Evolutionary conservation across 2,888 invertebrate species (phyloP), one percentile per base, ranked within the genome.

Genomic region (Sipunculus nudus): DNA sequence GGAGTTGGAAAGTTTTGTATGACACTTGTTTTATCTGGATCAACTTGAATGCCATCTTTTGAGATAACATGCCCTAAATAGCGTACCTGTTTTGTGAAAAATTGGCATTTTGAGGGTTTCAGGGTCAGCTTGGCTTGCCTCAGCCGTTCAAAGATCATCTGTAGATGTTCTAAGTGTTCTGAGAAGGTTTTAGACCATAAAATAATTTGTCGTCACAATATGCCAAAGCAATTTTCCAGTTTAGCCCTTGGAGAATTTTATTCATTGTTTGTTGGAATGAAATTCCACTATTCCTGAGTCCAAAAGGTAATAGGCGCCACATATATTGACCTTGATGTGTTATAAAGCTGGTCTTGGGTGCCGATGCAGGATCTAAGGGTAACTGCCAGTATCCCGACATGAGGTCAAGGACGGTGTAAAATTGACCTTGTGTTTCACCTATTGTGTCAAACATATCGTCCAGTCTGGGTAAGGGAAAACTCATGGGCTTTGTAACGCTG

Each of bases 21-120:
- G 8, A 23, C 50, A 8, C 35, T 6, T n/a, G 19, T 19, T 16
- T 50, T 50, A 21, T 31, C 31, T 6, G 64, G 63, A 53, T 50
- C 38, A 5, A 38, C 19, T 19, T 35, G 19, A n/a, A 50, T 50
- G 23, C 50, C 50, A 16, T 50, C 38, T 47, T 26, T 10, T 10
- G 47, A 47, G 8, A 47, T 8, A 10, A 26, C 28, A 26, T 47
- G 38, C 8, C 50, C 50, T 6, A 50, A 38, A 8, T 16, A 35
- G 8, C 35, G 8, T 8, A 50, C 35, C 6, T 10, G 19, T 35
- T 35, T 35, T 8, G 6, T 31, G 31, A 10, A 6, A 23, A 50
- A 50, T 19, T 50, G 10, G 21, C 31, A 50, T 35, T 50, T 50
- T 8, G 35, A 35, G 8, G 50, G 50, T 35, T 50, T 50, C 8